These are phyloP conservation scores for Ennomos erosarius DNA, from an alignment of 2,888 invertebrate genomes.

Conservation along the genomic window DNA sequence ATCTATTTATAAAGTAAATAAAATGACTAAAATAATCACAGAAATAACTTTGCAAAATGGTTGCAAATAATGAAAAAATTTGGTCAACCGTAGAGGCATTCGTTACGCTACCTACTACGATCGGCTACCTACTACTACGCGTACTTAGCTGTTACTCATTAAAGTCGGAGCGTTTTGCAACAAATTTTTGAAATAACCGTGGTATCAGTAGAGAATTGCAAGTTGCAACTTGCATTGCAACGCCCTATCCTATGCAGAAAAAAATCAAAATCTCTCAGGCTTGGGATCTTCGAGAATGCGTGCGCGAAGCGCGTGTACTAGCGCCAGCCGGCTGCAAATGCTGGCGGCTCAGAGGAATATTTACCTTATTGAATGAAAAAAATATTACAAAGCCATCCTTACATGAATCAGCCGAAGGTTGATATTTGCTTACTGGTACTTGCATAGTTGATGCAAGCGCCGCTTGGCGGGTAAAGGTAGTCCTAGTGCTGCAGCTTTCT, in stretches of 20 bases:
- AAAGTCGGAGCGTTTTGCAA: no score
- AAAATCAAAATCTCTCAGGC: conserved; percentile 21
- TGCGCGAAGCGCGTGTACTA: conserved; percentile 48
- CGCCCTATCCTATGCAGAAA: conserved; percentile 37
- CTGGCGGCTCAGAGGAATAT: conserved; percentile 47
- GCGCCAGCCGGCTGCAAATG: conserved; percentile 58
- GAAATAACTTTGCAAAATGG: no score
- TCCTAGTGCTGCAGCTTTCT: conserved; percentile 8
- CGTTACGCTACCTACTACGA: no score
- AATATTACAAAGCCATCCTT: conserved; percentile 16
- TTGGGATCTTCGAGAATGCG: conserved; percentile 37
- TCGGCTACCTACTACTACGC: no score
- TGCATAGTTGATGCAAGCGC: conserved; percentile 6
- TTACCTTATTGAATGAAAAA: conserved; percentile 36
- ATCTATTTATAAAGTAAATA: no score
- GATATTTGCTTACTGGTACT: background rate
- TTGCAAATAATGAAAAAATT: no score
- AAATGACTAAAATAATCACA: no score
- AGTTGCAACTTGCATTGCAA: conserved; percentile 36
- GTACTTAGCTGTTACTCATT: no score
- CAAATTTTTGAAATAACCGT: no score
- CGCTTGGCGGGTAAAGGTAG: conserved; percentile 7
- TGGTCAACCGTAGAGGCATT: no score
- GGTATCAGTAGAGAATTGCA: no score
- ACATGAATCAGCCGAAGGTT: accelerated